Conservation (phyloP, 1,140 invertebrate genomes). For the Oryzaephilus surinamensis region DNA sequence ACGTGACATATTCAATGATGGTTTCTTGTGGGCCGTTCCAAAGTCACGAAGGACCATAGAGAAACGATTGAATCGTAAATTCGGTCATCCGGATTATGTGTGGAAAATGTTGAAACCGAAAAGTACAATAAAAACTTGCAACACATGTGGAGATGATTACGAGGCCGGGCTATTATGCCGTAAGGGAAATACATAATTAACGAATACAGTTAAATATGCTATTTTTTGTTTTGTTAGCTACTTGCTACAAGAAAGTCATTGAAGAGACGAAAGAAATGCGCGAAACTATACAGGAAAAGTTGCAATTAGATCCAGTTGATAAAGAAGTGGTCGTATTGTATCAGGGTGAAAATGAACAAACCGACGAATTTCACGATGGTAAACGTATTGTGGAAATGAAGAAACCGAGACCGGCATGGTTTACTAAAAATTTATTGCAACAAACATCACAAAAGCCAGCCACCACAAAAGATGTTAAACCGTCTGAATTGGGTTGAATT, state of each 20-base stretch:
- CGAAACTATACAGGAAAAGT: slow-evolving; percentile 55
- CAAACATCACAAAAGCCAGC: slow-evolving; percentile 57
- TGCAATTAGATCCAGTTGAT: slow-evolving; percentile 62
- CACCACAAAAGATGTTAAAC: slow-evolving; percentile 57
- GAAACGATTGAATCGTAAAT: slow-evolving; percentile 58
- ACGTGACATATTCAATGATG: slow-evolving; percentile 55
- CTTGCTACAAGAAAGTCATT: slow-evolving; percentile 73
- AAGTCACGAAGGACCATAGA: slow-evolving; percentile 65
- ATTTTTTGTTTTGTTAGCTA: slow-evolving; percentile 39
- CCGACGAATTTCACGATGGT: slow-evolving; percentile 43
- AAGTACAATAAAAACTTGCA: slow-evolving; percentile 62
- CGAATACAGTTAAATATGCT: not conserved
- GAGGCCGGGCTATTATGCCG: slow-evolving; percentile 66
- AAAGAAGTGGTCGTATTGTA: slow-evolving; percentile 77
- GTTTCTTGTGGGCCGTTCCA: slow-evolving; percentile 73
- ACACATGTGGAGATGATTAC: slow-evolving; percentile 71
- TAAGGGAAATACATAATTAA: slow-evolving; percentile 37
- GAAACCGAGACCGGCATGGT: slow-evolving; percentile 66
- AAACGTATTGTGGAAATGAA: slow-evolving; percentile 64
- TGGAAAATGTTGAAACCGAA: slow-evolving; percentile 60
- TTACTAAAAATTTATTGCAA: slow-evolving; percentile 69
- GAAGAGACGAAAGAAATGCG: slow-evolving; percentile 70
- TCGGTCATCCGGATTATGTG: slow-evolving; percentile 48
- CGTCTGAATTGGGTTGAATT: slow-evolving; percentile 53
- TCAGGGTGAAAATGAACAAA: slow-evolving; percentile 57